These are phyloP conservation scores for Ceratina calcarata DNA, from an alignment of 1,140 invertebrate genomes.

Conservation along the genomic window DNA sequence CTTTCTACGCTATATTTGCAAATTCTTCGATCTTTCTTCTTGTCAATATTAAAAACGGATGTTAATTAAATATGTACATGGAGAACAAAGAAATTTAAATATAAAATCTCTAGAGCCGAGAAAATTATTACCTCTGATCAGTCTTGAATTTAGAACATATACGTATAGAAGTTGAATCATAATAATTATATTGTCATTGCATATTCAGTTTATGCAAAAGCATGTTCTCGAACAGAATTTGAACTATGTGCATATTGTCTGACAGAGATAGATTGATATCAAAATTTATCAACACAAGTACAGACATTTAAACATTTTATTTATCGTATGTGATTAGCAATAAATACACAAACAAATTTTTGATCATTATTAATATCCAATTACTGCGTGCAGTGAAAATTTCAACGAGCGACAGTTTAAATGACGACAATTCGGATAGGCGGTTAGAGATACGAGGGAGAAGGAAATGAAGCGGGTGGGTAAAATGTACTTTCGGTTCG, in stretches of 20 bases:
- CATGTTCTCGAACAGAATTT: too few relatives aligned
- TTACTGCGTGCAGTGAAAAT: not conserved
- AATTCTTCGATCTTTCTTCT: constrained; percentile 6
- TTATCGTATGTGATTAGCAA: too few relatives aligned
- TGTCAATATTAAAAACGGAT: not conserved
- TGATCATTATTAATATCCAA: not conserved
- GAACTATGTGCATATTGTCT: too few relatives aligned
- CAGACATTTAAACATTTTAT: too few relatives aligned
- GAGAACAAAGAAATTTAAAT: not conserved
- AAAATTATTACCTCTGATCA: not conserved
- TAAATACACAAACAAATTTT: too few relatives aligned
- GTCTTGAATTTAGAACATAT: too few relatives aligned
- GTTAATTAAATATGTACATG: not conserved
- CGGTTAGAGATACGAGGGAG: constrained; percentile 1
- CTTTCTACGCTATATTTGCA: constrained; percentile 39
- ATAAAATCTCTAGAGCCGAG: too few relatives aligned
- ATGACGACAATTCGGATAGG: constrained; percentile 18
- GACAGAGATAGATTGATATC: too few relatives aligned
- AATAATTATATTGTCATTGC: not conserved
- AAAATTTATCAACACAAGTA: too few relatives aligned
- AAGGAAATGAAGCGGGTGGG: constrained; percentile 37
- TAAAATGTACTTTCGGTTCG: constrained; percentile 59
- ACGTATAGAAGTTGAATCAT: not conserved
- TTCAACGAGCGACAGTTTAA: constrained; percentile 27
- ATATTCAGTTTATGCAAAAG: not conserved